These are phyloP conservation scores for Shinisaurus crocodilurus DNA, from an alignment of 2,113 vertebrate genomes.

Conservation along the genomic window DNA sequence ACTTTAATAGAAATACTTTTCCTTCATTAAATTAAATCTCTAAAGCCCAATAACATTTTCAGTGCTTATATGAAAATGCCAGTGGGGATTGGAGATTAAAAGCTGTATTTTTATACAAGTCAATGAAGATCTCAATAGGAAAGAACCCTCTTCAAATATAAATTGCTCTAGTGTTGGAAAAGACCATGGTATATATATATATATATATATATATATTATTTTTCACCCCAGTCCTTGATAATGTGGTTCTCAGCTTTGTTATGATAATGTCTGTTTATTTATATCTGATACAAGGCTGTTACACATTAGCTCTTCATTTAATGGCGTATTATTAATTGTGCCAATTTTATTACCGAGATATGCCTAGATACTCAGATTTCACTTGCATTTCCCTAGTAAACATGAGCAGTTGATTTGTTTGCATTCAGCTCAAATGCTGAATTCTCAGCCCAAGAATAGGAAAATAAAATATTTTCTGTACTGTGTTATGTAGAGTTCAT, in stretches of 20 bases:
- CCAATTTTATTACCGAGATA: constrained; percentile 64
- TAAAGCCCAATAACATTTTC: constrained; percentile 86
- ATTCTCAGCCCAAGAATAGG: constrained; percentile 35
- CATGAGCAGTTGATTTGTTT: constrained; percentile 54
- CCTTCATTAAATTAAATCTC: constrained; percentile 86
- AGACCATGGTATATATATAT: no score
- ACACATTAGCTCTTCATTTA: constrained; percentile 64
- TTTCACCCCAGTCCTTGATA: constrained; percentile 60
- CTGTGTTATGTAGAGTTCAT: constrained; percentile 25
- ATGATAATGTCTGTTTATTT: constrained; percentile 65
- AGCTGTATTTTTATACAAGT: constrained; percentile 83
- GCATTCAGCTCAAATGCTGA: constrained; percentile 51
- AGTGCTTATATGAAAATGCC: constrained; percentile 83
- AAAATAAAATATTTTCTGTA: constrained; percentile 22
- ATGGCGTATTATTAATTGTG: constrained; percentile 68
- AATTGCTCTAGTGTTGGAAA: constrained; percentile 69
- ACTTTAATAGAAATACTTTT: constrained; percentile 85
- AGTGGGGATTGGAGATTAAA: constrained; percentile 86
- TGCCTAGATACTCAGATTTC: constrained; percentile 58
- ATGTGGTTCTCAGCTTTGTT: constrained; percentile 60
- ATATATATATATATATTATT: no score
- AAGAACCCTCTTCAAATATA: constrained; percentile 78
- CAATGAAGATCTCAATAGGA: constrained; percentile 84
- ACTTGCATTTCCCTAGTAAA: constrained; percentile 65
- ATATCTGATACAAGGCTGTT: constrained; percentile 71